Evolutionary conservation across 2,797 vertebrate genomes (phyloP), one percentile per base, ranked within the genome.

Genomic region (Onychomys leucogaster): DNA sequence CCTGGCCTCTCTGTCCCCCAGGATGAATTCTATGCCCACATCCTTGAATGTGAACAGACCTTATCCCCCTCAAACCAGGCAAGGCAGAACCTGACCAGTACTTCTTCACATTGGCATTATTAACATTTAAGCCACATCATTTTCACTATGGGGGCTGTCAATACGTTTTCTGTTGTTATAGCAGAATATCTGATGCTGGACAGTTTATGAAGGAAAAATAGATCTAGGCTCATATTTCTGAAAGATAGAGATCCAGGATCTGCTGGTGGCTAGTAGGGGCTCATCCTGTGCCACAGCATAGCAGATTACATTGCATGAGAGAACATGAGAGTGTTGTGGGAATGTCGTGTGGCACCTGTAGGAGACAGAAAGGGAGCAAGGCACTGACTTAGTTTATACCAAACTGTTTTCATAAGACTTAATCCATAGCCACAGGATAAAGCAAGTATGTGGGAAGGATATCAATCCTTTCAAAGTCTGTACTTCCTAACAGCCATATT

Each of bases 201-300:
- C 32, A 82, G 61, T 89, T 82, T 89, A 41, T 29, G 46, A 73
- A 61, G 9, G 76, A 93, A 61, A 88, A 76, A 87, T 14, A 13
- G 14, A 41, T 61, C 41, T 61, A 37, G 19, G 17, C 12, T 63
- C 5, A 63, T 75, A 37, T 29, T 37, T 55, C 13, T 94, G n/a
- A 83, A 75, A 63, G 29, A 2, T 41, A 23, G 43, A 73, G 52
- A 34, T 41, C 55, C 17, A 67, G 41, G 43, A 75, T 43, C 14
- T 23, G 3, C 6, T 1, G 6, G 13, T 9, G 2, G 7, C 27
- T 63, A 25, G 43, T 34, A 65, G 29, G 19, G 4, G 5, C 27
- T 89, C 34, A 41, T 75, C 5, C 65, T 41, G 19, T 25, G 17
- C 16, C 13, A 3, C 63, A 63, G 34, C 43, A 43, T 0, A 13